Conservation (phyloP, 2,113 vertebrate species). For the Tautogolabrus adspersus region DNA sequence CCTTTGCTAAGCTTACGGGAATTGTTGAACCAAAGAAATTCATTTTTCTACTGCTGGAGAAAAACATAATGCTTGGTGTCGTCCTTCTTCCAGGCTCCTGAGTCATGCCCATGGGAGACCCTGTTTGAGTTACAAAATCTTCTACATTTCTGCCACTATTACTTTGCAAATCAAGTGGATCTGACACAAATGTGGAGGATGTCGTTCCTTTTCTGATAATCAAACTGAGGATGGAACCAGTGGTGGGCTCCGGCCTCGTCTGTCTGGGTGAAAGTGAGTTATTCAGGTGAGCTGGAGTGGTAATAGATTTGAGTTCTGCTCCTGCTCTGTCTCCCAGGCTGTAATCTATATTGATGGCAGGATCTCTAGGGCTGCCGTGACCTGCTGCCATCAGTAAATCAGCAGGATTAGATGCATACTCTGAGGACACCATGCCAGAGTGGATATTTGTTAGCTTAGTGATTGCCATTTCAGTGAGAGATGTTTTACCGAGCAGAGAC, state of each 20-base stretch:
- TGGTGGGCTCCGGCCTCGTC: neutral
- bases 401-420: conserved; percentile 64
- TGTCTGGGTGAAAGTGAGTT: conserved; percentile 44
- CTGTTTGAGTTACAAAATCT: conserved; percentile 19
- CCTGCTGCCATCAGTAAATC: conserved; percentile 70
- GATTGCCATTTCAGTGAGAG: conserved; percentile 48
- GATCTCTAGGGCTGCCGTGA: conserved; percentile 47
- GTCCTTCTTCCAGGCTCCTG: conserved; percentile 7
- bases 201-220: conserved; percentile 8
- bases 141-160: conserved; percentile 13
- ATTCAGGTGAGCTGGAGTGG: conserved; percentile 45
- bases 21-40: neutral
- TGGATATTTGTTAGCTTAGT: conserved; percentile 44
- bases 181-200: conserved; percentile 7
- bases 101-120: conserved; percentile 7
- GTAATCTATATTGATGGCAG: conserved; percentile 64
- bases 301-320: conserved; percentile 57
- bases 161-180: conserved; percentile 13
- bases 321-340: conserved; percentile 43
- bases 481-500: conserved; percentile 38
- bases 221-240: conserved; percentile 2
- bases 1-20: neutral
- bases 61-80: conserved; percentile 2
- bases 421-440: conserved; percentile 48
- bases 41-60: conserved; percentile 1